Evolutionary conservation across 2,888 invertebrate genomes (phyloP).

Genomic region (Leucophora obtusa): DNA sequence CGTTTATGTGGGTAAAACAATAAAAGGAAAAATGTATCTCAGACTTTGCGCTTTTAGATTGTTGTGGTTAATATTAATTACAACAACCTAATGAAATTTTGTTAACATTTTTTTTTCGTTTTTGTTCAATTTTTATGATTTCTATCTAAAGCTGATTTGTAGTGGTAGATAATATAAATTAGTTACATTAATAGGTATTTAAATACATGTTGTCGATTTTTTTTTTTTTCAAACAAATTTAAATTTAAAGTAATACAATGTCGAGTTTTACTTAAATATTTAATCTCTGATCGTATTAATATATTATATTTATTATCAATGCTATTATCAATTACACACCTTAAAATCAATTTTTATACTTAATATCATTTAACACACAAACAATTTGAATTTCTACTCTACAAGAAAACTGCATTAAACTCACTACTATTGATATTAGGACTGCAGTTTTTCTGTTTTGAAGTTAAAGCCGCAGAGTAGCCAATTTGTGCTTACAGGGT

Average conservation of each 20-base stretch:
- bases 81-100: slow-evolving; percentile 23
- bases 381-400: neutral
- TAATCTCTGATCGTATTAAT: neutral
- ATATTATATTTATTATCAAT: too few relatives aligned
- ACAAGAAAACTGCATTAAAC: neutral
- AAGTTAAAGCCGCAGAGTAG: neutral
- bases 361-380: neutral
- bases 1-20: slow-evolving; percentile 30
- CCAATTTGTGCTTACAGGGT: neutral
- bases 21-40: slow-evolving; percentile 1
- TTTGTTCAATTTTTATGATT: neutral
- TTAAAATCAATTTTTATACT: slow-evolving; percentile 1
- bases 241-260: neutral
- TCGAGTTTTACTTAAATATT: neutral
- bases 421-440: too few relatives aligned
- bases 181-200: slow-evolving; percentile 52
- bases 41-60: neutral
- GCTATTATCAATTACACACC: too few relatives aligned
- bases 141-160: slow-evolving; percentile 45
- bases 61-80: slow-evolving; percentile 50
- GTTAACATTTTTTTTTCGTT: slow-evolving; percentile 43
- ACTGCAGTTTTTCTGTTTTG: too few relatives aligned
- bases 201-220: slow-evolving; percentile 1
- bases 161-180: slow-evolving; percentile 46
- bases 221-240: neutral